Evolutionary conservation across 2,888 invertebrate genomes (phyloP).

Genomic region (Pyrochroa serraticornis): DNA sequence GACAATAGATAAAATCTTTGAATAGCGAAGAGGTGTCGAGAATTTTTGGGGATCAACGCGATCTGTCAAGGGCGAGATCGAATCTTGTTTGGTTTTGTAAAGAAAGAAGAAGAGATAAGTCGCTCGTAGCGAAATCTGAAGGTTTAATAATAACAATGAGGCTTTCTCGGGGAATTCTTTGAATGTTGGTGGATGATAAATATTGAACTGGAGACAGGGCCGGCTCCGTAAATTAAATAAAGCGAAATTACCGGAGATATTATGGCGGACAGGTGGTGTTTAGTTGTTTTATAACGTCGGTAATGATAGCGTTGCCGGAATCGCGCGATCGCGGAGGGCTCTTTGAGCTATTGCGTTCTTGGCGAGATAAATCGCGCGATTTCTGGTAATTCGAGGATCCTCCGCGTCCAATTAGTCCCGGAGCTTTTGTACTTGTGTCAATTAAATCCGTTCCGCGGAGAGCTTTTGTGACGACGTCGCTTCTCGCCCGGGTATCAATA

Average conservation of each 20-base stretch:
- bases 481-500: slow-evolving; percentile 29
- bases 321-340: not conserved
- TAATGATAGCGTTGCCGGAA: slow-evolving; percentile 50
- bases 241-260: too few species aligned
- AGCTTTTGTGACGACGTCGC: slow-evolving; percentile 27
- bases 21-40: slow-evolving; percentile 22
- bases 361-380: slow-evolving; percentile 13
- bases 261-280: slow-evolving; percentile 46
- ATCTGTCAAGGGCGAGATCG: slow-evolving; percentile 21
- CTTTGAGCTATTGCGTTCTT: slow-evolving; percentile 12
- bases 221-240: too few species aligned
- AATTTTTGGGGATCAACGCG: slow-evolving; percentile 17
- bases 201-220: too few species aligned
- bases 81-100: slow-evolving; percentile 25
- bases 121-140: not conserved
- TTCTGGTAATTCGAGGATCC: slow-evolving; percentile 29
- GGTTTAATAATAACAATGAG: too few species aligned
- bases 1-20: slow-evolving; percentile 17
- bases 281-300: slow-evolving; percentile 50
- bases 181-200: too few species aligned
- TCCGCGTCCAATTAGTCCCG: slow-evolving; percentile 29
- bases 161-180: too few species aligned
- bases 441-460: slow-evolving; percentile 27
- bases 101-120: slow-evolving; percentile 18
- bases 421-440: slow-evolving; percentile 29